These are phyloP conservation scores for Neoascia interrupta DNA, from an alignment of 2,888 invertebrate species.

Conservation along the genomic window DNA sequence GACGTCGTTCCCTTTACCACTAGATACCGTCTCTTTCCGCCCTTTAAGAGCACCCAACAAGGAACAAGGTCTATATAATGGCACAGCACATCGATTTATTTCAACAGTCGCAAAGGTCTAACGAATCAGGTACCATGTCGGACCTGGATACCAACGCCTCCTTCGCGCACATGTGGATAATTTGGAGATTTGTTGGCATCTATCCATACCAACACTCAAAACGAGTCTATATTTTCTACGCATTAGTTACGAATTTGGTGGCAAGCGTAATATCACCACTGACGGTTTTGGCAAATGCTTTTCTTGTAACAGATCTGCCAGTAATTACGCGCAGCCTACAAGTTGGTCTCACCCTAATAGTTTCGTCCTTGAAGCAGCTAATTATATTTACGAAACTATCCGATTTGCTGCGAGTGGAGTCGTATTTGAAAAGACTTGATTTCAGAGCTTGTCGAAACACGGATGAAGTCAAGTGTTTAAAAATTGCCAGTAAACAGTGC, in stretches of 20 bases:
- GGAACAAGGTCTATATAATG: no score
- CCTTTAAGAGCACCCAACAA: no score
- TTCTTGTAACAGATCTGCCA: no score
- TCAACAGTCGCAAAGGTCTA: no score
- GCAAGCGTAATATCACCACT: slow-evolving; percentile 26
- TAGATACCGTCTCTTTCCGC: no score
- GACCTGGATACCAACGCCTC: slow-evolving; percentile 18
- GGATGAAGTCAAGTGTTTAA: slow-evolving; percentile 11
- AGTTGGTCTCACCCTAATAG: slow-evolving; percentile 5
- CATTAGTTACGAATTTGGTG: slow-evolving; percentile 5
- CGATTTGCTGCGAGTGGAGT: background rate
- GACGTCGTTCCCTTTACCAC: no score
- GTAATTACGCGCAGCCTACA: slow-evolving; percentile 23
- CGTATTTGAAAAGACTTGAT: slow-evolving; percentile 11
- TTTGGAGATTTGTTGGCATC: slow-evolving; percentile 42
- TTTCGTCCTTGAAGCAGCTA: slow-evolving; percentile 15
- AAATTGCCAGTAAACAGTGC: slow-evolving; percentile 25
- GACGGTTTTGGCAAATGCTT: background rate
- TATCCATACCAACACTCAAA: slow-evolving; percentile 7
- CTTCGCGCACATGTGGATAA: slow-evolving; percentile 3
- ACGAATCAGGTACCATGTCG: no score
- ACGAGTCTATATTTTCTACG: slow-evolving; percentile 35
- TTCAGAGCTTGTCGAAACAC: slow-evolving; percentile 3
- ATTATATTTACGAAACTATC: slow-evolving; percentile 3
- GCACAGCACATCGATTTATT: no score